A percentile compares a stretch with the other conserved stretches of the same genome.
These are phyloP conservation scores for Craseonycteris thonglongyai DNA, from an alignment of 2,113 vertebrate genomes.

Conservation along the genomic window DNA sequence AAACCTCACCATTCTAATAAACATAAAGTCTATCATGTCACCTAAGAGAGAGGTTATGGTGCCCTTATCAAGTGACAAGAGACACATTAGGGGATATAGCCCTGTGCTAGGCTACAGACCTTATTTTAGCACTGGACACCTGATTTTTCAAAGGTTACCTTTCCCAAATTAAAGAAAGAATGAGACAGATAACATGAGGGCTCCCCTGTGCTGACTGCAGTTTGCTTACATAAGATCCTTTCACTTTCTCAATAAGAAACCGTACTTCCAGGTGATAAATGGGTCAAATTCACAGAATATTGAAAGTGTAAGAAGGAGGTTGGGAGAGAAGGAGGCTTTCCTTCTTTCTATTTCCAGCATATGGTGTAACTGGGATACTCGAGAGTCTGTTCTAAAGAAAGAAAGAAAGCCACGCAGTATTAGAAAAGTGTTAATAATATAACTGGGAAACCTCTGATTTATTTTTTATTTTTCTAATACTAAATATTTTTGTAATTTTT, in stretches of 20 bases:
- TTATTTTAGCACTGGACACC: slow-evolving; percentile 33
- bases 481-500: background rate
- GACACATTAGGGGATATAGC: background rate
- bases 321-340: background rate
- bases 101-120: background rate
- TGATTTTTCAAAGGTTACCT: slow-evolving; percentile 56
- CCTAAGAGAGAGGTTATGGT: background rate
- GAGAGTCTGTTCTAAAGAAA: background rate
- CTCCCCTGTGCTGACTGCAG: background rate
- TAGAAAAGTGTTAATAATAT: background rate
- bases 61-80: background rate
- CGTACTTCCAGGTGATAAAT: slow-evolving; percentile 1
- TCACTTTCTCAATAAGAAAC: slow-evolving; percentile 29
- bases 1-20: background rate
- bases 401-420: background rate
- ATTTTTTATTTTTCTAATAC: slow-evolving; percentile 2
- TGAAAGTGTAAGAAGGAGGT: background rate
- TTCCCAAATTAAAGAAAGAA: slow-evolving; percentile 50
- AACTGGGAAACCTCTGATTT: background rate
- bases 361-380: background rate
- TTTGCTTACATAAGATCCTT: slow-evolving; percentile 28
- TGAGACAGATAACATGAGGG: background rate
- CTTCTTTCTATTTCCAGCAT: slow-evolving; percentile 26
- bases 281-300: slow-evolving; percentile 14
- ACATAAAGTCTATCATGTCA: background rate